Evolutionary conservation across 1,140 invertebrate species (phyloP).

Genomic region (Rhyzopertha dominica): DNA sequence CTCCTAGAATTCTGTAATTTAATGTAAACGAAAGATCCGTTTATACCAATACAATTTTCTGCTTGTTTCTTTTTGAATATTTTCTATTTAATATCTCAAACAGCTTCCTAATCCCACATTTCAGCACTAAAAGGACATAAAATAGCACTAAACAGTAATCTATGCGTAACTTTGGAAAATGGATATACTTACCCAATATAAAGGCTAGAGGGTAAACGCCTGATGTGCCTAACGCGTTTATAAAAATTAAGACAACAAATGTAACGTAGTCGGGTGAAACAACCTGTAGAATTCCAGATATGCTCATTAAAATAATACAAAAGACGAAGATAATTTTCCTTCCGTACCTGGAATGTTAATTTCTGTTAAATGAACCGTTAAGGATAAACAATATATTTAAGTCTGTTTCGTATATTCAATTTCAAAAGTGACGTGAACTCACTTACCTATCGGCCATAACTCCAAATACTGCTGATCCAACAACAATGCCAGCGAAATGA

Average conservation of each 20-base stretch:
- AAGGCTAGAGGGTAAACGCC: constrained; percentile 59
- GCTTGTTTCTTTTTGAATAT: too few species aligned
- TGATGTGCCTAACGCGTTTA: constrained; percentile 55
- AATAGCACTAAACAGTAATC: too few species aligned
- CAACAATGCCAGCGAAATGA: constrained; percentile 57
- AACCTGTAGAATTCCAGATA: constrained; percentile 52
- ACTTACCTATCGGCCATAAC: constrained; percentile 55
- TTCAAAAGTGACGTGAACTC: background rate
- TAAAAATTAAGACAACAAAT: constrained; percentile 53
- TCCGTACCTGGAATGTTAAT: constrained; percentile 50
- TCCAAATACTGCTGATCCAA: constrained; percentile 54
- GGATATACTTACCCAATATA: constrained; percentile 57
- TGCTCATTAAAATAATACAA: constrained; percentile 51
- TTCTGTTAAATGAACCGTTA: constrained; percentile 1
- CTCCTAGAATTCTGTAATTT: too few species aligned
- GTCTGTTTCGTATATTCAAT: background rate
- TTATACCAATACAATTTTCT: too few species aligned
- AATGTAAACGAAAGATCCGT: too few species aligned
- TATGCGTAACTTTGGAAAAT: too few species aligned
- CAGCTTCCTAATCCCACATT: too few species aligned
- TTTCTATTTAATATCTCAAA: too few species aligned
- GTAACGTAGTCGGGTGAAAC: constrained; percentile 52
- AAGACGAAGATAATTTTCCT: constrained; percentile 55
- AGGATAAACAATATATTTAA: background rate
- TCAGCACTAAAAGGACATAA: too few species aligned